phyloP scores from a whole-genome alignment of 2,113 vertebrate genomes.

The Peucedramus taeniatus region DNA sequence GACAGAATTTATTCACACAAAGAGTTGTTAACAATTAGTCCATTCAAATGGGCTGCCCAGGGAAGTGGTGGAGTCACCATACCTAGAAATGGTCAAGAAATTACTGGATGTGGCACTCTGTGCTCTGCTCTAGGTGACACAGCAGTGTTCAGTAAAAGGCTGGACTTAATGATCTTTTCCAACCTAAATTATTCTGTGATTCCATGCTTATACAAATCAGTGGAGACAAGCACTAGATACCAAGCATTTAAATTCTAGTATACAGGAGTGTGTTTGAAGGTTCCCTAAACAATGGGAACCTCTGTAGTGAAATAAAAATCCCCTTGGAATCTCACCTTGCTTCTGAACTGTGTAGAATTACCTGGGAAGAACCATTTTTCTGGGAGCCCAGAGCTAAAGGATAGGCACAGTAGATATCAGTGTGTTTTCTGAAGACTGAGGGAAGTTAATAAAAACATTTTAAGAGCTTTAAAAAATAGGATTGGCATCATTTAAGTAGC shows the following conservation, averaged over 20 bases:
- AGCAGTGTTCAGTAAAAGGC: too few relatives aligned
- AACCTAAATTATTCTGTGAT: neutral
- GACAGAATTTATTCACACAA: accelerated
- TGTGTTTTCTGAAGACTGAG: neutral
- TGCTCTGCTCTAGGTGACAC: neutral
- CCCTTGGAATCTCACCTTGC: neutral
- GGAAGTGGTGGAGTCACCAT: neutral
- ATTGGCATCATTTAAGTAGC: neutral
- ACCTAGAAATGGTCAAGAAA: neutral
- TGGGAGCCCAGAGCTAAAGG: neutral
- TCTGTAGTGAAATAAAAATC: neutral
- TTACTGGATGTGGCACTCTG: accelerated
- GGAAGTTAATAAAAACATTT: neutral
- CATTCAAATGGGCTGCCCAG: neutral
- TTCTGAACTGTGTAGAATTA: neutral
- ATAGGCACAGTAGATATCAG: neutral
- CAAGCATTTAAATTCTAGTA: neutral
- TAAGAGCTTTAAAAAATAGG: neutral
- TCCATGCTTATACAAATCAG: neutral
- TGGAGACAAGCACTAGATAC: neutral
- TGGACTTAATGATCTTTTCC: neutral
- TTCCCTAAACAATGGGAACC: neutral
- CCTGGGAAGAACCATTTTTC: neutral
- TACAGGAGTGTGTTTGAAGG: neutral
- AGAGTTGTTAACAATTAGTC: neutral